Base-by-base conservation (phyloP, 2,797 vertebrate species). In the Coilia nasus region DNA sequence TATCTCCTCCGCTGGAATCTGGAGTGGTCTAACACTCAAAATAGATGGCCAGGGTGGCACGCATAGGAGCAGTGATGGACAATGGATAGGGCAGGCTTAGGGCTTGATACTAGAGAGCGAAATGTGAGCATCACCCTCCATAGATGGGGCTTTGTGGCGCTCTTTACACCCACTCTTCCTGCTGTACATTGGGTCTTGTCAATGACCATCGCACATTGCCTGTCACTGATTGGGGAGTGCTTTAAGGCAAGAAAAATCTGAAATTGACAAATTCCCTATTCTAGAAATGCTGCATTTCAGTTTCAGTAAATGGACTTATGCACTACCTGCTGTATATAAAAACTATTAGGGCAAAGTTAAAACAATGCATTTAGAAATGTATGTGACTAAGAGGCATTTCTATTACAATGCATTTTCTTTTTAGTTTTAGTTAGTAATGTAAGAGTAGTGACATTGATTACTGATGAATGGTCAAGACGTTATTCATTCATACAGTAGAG, bases 1-100 rank as follows among this genome's bases (percentile, higher is more conserved):
- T 95, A 95, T 93, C 91, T 92, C 41, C 0, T 57, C 17, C 62
- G 84, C 84, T 92, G 91, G 93, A 93, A 94, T 78, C 71, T 9
- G 17, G 31, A 78, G 17, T 44, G 23, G 17, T 93, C 92, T 91
- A 90, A 89, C 92, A 92, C 92, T 92, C 90, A 89, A 94, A 95
- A 95, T 95, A 95, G 93, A 94, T 86, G 57, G 31, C 81, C 46
- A 87, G 89, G 90, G 31, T 19, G 71, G 87, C 91, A 25, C 14
- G 5, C 71, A 57, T 31, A 82, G 59, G 35, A 19, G 23, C 60
- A 59, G 41, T 23, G 59, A 44, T 25, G 60, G 31, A 46, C 80
- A 67, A 75, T 62, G 57, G 82, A 60, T 59, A 54, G 83, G n/a
- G 28, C 71, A 19, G 35, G 31, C 17, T 11, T 10, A 78, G 35